Percentiles rank a stretch among this genome's conserved stretches.
Evolutionary conservation across 2,797 vertebrate genomes (phyloP).

Genomic region (Mus minutoides): DNA sequence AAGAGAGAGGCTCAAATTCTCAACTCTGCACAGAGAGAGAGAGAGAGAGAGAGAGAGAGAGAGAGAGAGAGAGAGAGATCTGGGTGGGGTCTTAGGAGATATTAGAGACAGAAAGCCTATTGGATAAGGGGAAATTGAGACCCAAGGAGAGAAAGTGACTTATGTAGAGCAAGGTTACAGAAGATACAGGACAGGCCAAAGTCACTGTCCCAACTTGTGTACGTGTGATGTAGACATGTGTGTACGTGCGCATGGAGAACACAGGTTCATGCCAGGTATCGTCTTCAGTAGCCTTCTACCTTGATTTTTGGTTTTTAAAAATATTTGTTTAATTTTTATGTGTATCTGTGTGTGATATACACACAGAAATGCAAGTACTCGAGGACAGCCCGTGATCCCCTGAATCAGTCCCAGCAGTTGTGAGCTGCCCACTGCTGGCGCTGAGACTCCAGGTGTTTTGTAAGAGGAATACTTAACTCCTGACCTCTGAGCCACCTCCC

Average conservation of each 20-base stretch:
- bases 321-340: background rate
- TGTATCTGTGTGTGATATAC: background rate
- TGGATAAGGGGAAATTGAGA: conserved; percentile 27
- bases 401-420: no score
- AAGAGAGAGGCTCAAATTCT: background rate
- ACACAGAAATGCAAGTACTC: no score
- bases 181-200: background rate
- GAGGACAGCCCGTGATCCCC: no score
- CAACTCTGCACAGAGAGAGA: background rate
- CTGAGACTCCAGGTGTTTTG: background rate
- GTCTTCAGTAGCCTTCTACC: background rate
- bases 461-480: background rate
- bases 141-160: background rate
- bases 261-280: background rate
- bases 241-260: background rate
- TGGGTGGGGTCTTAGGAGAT: background rate
- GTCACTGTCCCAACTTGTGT: background rate
- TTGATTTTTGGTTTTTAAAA: background rate
- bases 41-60: background rate
- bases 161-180: background rate
- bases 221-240: background rate
- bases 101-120: no score
- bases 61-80: background rate
- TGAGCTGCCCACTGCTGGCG: background rate
- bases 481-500: background rate